Conservation (phyloP, 2,113 vertebrate genomes). For the Phalacrocorax pelagicus region DNA sequence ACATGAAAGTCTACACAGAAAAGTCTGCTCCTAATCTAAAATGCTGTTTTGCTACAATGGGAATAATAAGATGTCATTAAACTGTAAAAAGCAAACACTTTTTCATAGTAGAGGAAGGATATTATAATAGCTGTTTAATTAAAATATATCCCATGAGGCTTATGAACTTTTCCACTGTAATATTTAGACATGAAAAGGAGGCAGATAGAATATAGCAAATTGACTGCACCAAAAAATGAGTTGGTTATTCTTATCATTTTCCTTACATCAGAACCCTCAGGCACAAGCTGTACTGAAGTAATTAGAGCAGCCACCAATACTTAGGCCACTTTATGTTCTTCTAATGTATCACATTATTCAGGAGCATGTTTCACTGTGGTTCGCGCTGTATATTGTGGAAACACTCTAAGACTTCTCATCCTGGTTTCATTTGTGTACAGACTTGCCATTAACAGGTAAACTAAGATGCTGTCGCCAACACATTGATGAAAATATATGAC, state of each 20-base stretch:
- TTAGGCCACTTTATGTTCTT: not conserved
- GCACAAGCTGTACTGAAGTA: not conserved
- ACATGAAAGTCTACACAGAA: not conserved
- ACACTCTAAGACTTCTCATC: not conserved
- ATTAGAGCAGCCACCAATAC: not conserved
- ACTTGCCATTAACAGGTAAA: not conserved
- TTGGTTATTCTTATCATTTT: not conserved
- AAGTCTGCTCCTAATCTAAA: not conserved
- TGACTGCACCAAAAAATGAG: accelerated
- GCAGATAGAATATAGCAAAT: not conserved
- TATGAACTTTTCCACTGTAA: not conserved
- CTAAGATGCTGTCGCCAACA: not conserved
- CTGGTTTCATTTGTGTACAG: not conserved
- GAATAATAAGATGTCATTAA: not conserved
- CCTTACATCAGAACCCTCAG: not conserved
- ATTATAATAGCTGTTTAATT: not conserved
- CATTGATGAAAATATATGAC: not conserved
- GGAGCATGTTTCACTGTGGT: not conserved
- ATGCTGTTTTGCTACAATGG: not conserved
- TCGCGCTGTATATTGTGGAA: not conserved
- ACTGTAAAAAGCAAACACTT: not conserved
- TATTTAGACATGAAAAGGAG: not conserved
- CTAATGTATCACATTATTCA: not conserved
- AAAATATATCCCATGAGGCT: not conserved
- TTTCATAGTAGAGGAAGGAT: not conserved